Evolutionary conservation across 2,113 vertebrate species (phyloP).

Genomic region (Corynorhinus townsendii): DNA sequence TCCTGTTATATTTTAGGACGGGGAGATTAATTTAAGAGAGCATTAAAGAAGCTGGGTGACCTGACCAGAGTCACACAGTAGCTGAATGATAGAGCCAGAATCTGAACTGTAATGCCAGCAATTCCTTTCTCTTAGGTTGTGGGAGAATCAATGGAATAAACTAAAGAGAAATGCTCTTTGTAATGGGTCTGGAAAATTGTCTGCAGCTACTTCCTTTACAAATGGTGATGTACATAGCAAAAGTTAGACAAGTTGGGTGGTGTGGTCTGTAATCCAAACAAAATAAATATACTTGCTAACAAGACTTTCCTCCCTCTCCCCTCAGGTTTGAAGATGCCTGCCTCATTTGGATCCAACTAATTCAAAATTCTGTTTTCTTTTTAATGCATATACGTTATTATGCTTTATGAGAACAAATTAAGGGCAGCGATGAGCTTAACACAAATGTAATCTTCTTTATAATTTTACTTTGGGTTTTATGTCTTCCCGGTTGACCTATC

Average conservation of each 20-base stretch:
- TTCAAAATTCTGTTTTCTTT: background rate
- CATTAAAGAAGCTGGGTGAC: background rate
- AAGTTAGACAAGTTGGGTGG: background rate
- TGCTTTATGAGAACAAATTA: background rate
- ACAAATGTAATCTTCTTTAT: background rate
- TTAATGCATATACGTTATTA: background rate
- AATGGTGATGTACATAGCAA: background rate
- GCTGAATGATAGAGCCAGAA: background rate
- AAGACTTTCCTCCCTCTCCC: background rate
- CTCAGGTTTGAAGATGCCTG: slow-evolving; percentile 5
- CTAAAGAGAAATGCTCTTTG: background rate
- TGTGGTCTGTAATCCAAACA: background rate
- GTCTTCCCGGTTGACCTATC: background rate
- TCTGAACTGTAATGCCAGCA: background rate
- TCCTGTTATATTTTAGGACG: background rate
- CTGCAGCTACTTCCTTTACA: slow-evolving; percentile 12
- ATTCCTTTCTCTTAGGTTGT: background rate
- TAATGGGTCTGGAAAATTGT: background rate
- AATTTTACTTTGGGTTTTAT: background rate
- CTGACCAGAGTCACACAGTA: background rate
- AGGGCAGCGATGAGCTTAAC: background rate
- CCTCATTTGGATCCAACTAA: background rate
- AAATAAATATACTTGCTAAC: slow-evolving; percentile 2
- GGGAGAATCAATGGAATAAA: background rate
- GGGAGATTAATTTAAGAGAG: background rate